Percentiles rank a stretch among this genome's conserved stretches.
Evolutionary conservation across 2,888 invertebrate genomes (phyloP).

Genomic region (Caenorhabditis sp.): DNA sequence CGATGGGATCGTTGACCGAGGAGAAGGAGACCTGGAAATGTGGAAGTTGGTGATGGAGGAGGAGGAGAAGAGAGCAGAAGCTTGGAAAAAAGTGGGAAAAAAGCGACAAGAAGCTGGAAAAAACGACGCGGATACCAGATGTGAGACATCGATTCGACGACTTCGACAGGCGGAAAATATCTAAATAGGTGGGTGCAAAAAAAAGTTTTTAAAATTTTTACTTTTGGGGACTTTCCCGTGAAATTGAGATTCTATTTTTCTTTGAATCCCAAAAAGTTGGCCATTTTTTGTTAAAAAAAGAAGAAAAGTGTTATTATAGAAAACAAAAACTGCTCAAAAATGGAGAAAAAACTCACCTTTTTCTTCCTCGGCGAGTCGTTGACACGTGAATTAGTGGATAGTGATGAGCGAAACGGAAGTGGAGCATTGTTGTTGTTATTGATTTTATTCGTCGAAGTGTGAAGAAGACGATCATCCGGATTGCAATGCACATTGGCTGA

Average conservation of each 20-base stretch:
- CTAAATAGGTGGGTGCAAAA: neutral
- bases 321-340: too few relatives aligned
- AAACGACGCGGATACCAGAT: slow-evolving; percentile 13
- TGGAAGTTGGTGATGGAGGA: neutral
- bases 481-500: slow-evolving; percentile 32
- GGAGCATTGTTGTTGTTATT: neutral
- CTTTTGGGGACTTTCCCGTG: too few relatives aligned
- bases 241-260: too few relatives aligned
- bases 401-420: slow-evolving; percentile 11
- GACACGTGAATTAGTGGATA: slow-evolving; percentile 11
- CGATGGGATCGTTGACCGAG: slow-evolving; percentile 22
- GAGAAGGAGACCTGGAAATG: slow-evolving; percentile 36
- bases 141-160: slow-evolving; percentile 24
- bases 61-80: neutral
- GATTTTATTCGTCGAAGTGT: too few relatives aligned
- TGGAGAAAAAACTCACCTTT: too few relatives aligned
- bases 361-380: slow-evolving; percentile 20
- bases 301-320: neutral
- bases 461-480: slow-evolving; percentile 25
- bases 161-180: neutral
- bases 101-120: neutral
- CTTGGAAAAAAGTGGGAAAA: too few relatives aligned
- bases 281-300: neutral
- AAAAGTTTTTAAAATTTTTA: too few relatives aligned
- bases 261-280: too few relatives aligned